Percentiles rank a stretch among this genome's conserved stretches.
These are phyloP conservation scores for Siniperca undulata DNA, from an alignment of 2,797 vertebrate genomes.

Conservation along the genomic window DNA sequence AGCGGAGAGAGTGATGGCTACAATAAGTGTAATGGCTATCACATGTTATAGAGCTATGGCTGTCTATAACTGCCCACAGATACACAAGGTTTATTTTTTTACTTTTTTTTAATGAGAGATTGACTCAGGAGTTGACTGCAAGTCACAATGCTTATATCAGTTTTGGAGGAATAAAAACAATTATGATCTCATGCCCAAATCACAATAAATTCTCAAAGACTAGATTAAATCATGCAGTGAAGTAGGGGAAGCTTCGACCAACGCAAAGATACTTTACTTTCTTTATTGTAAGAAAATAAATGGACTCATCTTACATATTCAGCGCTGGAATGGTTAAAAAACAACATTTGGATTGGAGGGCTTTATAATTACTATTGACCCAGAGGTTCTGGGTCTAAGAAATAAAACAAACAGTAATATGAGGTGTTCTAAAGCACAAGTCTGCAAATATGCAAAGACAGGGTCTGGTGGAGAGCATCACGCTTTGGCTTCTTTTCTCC, in stretches of 20 bases:
- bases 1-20: conserved; percentile 83
- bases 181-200: conserved; percentile 19
- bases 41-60: conserved; percentile 87
- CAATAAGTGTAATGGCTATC: conserved; percentile 90
- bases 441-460: conserved; percentile 92
- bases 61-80: conserved; percentile 83
- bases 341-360: conserved; percentile 86
- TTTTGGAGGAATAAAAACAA: conserved; percentile 35
- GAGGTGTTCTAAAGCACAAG: conserved; percentile 90
- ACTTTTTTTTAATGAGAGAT: conserved; percentile 68
- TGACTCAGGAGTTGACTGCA: conserved; percentile 15
- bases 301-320: conserved; percentile 66
- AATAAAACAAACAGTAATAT: conserved; percentile 90
- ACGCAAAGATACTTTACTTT: conserved; percentile 39
- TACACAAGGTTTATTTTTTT: conserved; percentile 64
- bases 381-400: conserved; percentile 84
- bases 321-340: conserved; percentile 84
- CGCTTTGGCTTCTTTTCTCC: conserved; percentile 89
- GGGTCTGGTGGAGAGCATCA: conserved; percentile 90
- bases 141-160: conserved; percentile 27
- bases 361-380: conserved; percentile 89
- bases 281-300: conserved; percentile 72
- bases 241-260: neutral
- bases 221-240: conserved; percentile 21
- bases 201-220: conserved; percentile 12